A percentile compares a stretch with the other conserved stretches of the same genome.
Evolutionary conservation across 2,888 invertebrate species (phyloP).

Genomic region (Omphaloscelis lunosa): DNA sequence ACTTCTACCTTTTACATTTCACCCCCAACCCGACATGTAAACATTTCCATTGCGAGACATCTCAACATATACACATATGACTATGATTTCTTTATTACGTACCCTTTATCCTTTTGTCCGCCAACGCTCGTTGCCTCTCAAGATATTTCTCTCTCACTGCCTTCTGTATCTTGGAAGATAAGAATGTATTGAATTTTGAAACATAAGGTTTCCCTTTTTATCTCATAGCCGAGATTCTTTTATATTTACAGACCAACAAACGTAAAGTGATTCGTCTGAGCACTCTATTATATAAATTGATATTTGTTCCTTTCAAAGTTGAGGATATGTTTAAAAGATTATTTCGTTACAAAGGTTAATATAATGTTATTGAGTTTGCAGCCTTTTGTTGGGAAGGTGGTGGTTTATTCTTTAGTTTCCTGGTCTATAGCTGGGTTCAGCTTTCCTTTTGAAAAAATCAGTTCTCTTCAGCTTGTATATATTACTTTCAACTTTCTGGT

Average conservation of each 20-base stretch:
- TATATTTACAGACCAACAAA: constrained; percentile 78
- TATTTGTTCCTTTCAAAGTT: constrained; percentile 71
- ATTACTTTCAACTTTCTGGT: constrained; percentile 16
- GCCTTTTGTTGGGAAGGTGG: constrained; percentile 46
- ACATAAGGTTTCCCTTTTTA: constrained; percentile 84
- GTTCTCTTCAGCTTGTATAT: background rate
- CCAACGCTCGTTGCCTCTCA: constrained; percentile 74
- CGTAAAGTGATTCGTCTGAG: constrained; percentile 75
- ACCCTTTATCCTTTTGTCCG: constrained; percentile 82
- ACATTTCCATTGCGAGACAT: constrained; percentile 84
- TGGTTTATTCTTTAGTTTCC: constrained; percentile 29
- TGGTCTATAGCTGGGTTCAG: background rate
- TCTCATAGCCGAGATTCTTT: constrained; percentile 76
- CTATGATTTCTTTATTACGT: constrained; percentile 87
- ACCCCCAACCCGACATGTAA: constrained; percentile 79
- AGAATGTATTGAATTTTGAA: constrained; percentile 87
- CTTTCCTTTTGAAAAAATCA: constrained; percentile 3
- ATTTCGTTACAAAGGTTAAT: constrained; percentile 61
- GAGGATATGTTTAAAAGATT: constrained; percentile 71
- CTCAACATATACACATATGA: constrained; percentile 66
- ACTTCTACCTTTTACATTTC: constrained; percentile 69
- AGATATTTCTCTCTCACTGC: constrained; percentile 78
- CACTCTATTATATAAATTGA: constrained; percentile 82
- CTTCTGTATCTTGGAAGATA: constrained; percentile 79
- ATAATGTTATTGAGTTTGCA: constrained; percentile 58